phyloP scores from a whole-genome alignment of 2,888 invertebrate species.

The Oxytorus armatus region DNA sequence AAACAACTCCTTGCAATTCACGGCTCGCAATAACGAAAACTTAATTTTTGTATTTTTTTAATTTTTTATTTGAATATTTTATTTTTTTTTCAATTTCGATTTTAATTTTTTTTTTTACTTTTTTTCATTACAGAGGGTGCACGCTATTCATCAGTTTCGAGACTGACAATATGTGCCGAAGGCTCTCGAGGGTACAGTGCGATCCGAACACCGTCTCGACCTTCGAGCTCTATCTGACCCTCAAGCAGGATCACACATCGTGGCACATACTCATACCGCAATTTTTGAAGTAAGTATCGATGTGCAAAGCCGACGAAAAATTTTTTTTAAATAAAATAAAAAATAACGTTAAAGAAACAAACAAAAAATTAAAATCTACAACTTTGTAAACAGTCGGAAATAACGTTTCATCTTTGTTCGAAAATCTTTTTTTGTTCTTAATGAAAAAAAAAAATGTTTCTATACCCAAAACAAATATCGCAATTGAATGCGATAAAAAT shows the following conservation, averaged over 20 bases:
- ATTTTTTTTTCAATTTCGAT: conserved; percentile 39
- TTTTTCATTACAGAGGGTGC: conserved; percentile 87
- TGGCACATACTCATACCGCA: conserved; percentile 95
- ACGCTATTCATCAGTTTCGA: conserved; percentile 94
- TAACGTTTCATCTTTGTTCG: too few species aligned
- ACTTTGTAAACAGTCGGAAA: too few species aligned
- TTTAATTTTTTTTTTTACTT: conserved; percentile 4
- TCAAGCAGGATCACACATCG: conserved; percentile 94
- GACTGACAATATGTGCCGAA: conserved; percentile 88
- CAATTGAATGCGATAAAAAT: too few species aligned
- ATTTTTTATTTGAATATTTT: conserved; percentile 2
- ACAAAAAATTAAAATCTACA: too few species aligned
- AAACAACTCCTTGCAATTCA: too few species aligned
- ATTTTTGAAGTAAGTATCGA: conserved; percentile 92
- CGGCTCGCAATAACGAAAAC: too few species aligned
- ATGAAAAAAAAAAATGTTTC: too few species aligned
- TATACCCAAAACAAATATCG: too few species aligned
- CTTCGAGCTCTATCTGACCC: conserved; percentile 94
- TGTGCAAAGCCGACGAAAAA: not conserved
- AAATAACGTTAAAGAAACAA: too few species aligned
- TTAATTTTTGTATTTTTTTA: not conserved
- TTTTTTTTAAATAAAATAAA: not conserved
- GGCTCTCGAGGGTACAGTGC: conserved; percentile 93
- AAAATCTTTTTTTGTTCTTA: too few species aligned
- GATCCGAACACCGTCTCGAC: conserved; percentile 95